Base-by-base conservation (phyloP, 2,113 vertebrate genomes). In the Perca flavescens region DNA sequence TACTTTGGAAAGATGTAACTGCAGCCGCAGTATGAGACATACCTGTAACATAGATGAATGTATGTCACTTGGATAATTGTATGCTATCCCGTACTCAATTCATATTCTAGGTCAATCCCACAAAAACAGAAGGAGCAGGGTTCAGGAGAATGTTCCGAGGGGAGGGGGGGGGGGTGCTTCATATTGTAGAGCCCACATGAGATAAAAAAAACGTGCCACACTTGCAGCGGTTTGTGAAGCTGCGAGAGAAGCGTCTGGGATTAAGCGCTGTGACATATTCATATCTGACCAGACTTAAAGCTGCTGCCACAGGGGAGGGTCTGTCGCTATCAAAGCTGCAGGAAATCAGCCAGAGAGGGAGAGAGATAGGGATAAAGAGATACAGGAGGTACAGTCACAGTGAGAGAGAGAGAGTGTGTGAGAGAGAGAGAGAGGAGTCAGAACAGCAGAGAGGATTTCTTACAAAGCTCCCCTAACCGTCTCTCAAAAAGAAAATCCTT, bases 401-500 rank as follows among this genome's bases (percentile, higher is more conserved):
- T 31, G 77, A 58, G 25, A 14, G 77, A 85, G 73, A 71, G 64
- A 72, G 73, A 78, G 65, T n/a, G n/a, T n/a, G n/a, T n/a, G 74
- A 80, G 72, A 85, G 74, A 67, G 67, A 72, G 79, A 77, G 73
- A 9, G 28, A 0, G 40, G 72, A 87, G 84, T 78, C 60, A 61
- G 75, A 84, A 60, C 70, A 85, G 83, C 68, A 67, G 82, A 91
- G 91, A 93, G 93, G 92, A 93, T 94, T 94, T 94, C 90, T 93
- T 90, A 91, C 92, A 90, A 92, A 94, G 91, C 91, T 92, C 73
- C 80, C 61, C 79, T 89, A 92, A 93, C 92, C 92, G 89, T 95
- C 94, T 95, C 90, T 92, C 86, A 95, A 96, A 97, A 96, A 95
- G 95, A 96, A 97, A 98, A 97, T 92, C 95, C 96, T 97, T 97